These are phyloP conservation scores for Lepetodrilus schrolli DNA, from an alignment of 2,888 invertebrate genomes.

Conservation along the genomic window DNA sequence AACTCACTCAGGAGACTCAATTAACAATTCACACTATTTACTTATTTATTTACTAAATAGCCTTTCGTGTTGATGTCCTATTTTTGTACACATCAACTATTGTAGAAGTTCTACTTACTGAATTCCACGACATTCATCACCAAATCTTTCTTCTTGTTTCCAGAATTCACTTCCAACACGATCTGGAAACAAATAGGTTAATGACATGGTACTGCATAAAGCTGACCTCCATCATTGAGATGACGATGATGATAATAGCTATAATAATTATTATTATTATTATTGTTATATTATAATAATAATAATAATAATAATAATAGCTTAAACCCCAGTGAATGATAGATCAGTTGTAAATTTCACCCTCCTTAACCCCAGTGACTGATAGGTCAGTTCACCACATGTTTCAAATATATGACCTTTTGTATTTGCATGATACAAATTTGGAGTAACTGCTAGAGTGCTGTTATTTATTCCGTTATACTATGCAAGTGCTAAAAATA, in stretches of 20 bases:
- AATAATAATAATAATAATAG: neutral
- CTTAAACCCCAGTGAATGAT: too few relatives aligned
- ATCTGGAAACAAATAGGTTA: slow-evolving; percentile 61
- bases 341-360: too few relatives aligned
- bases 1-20: neutral
- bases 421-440: too few relatives aligned
- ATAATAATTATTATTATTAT: neutral
- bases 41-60: neutral
- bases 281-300: neutral
- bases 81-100: neutral
- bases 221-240: neutral
- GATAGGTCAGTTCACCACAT: too few relatives aligned
- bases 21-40: neutral
- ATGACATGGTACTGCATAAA: neutral
- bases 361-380: too few relatives aligned
- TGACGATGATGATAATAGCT: neutral
- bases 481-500: too few relatives aligned
- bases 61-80: neutral
- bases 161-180: slow-evolving; percentile 76
- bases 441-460: too few relatives aligned
- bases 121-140: slow-evolving; percentile 72
- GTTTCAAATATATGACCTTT: too few relatives aligned
- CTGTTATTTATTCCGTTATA: too few relatives aligned
- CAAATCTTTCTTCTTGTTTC: slow-evolving; percentile 73
- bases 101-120: slow-evolving; percentile 62